Conservation (phyloP, 2,888 invertebrate species). For the Melanchra persicariae region DNA sequence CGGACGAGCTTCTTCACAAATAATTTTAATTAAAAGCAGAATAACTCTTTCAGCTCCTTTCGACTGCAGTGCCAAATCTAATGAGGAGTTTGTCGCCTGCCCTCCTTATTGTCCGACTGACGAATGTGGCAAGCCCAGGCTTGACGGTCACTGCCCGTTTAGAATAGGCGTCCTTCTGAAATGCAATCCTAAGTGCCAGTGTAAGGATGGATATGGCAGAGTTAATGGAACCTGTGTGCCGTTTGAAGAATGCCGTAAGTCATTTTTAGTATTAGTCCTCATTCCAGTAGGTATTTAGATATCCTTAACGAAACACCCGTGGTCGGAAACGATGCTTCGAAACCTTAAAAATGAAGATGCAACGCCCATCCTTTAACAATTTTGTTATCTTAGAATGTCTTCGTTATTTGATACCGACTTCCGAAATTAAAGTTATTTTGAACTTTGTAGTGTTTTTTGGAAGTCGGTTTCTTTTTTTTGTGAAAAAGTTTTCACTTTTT, state of each 20-base stretch:
- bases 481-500: no score
- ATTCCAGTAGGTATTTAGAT: no score
- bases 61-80: slow-evolving; percentile 63
- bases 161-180: slow-evolving; percentile 65
- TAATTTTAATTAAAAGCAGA: not conserved
- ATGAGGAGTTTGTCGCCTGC: slow-evolving; percentile 73
- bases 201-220: slow-evolving; percentile 71
- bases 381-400: no score
- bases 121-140: slow-evolving; percentile 69
- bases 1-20: not conserved
- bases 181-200: slow-evolving; percentile 73
- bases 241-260: slow-evolving; percentile 72
- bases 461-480: no score
- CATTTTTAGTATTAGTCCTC: no score
- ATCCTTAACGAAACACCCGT: no score
- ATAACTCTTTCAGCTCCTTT: slow-evolving; percentile 70
- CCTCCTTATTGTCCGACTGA: slow-evolving; percentile 74
- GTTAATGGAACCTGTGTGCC: slow-evolving; percentile 72
- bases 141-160: slow-evolving; percentile 68
- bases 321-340: no score
- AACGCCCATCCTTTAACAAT: no score
- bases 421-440: no score
- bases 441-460: no score
- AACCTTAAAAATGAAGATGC: no score
- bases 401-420: no score